A percentile compares a stretch with the other conserved stretches of the same genome.
These are phyloP conservation scores for Holacanthella duospinosa DNA, from an alignment of 2,888 invertebrate species.

Conservation along the genomic window DNA sequence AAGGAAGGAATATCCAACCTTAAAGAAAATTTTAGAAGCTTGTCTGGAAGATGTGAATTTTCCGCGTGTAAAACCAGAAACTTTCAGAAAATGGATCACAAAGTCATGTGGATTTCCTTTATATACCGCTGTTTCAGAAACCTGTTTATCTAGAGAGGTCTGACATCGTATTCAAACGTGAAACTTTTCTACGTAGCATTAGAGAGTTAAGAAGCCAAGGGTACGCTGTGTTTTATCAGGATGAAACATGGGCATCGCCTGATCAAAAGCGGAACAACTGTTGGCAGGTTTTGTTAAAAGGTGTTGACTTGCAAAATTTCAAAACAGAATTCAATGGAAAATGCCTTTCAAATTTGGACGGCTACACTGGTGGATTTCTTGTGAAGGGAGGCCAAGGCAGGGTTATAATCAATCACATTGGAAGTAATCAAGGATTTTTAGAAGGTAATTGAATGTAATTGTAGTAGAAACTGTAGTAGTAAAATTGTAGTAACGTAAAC, in stretches of 20 bases:
- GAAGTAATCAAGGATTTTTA: neutral
- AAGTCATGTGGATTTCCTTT: neutral
- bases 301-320: neutral
- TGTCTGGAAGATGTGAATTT: neutral
- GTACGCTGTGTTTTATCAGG: neutral
- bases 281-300: constrained; percentile 4
- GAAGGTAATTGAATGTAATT: too few relatives aligned
- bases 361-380: neutral
- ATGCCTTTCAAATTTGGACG: neutral
- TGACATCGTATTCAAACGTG: neutral
- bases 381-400: neutral
- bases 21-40: neutral
- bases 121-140: too few relatives aligned
- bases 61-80: too few relatives aligned
- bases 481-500: too few relatives aligned
- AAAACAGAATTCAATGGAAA: neutral
- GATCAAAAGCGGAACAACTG: neutral
- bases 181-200: neutral
- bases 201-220: neutral
- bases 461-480: too few relatives aligned
- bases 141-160: neutral
- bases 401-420: neutral
- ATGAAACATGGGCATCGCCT: constrained; percentile 3
- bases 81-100: too few relatives aligned
- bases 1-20: neutral